Conservation (phyloP, 2,888 invertebrate genomes). For the Hydriomena furcata region DNA sequence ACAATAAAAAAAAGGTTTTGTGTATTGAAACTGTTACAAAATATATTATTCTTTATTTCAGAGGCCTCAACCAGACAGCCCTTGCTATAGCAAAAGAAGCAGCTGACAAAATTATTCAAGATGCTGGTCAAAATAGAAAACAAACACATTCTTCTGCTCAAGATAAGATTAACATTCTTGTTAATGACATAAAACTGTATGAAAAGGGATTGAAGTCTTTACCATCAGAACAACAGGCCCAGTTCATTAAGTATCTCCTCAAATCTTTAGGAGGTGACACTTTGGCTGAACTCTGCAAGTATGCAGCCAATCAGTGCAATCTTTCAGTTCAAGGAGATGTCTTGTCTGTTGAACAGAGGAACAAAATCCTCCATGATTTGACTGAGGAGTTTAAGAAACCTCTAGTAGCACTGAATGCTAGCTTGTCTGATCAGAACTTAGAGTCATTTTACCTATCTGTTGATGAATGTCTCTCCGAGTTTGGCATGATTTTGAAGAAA, state of each 20-base stretch:
- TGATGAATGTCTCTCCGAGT: conserved; percentile 87
- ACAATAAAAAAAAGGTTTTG: no score
- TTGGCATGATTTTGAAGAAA: conserved; percentile 93
- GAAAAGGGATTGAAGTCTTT: conserved; percentile 90
- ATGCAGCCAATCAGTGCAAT: conserved; percentile 90
- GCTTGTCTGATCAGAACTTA: conserved; percentile 86
- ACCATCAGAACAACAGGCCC: conserved; percentile 85
- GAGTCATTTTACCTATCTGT: conserved; percentile 91
- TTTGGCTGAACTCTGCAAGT: conserved; percentile 89
- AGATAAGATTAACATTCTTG: conserved; percentile 90
- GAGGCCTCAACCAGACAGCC: conserved; percentile 86
- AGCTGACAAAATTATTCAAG: conserved; percentile 89
- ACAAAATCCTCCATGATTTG: conserved; percentile 87
- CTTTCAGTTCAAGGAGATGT: conserved; percentile 84
- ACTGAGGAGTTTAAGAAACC: conserved; percentile 87
- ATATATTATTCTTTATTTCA: conserved; percentile 50
- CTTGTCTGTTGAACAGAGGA: conserved; percentile 86
- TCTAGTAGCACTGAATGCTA: conserved; percentile 86
- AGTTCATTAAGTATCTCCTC: conserved; percentile 91
- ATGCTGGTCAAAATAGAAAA: conserved; percentile 86
- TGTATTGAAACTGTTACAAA: neutral
- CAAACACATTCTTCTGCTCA: conserved; percentile 92
- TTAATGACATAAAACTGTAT: conserved; percentile 90
- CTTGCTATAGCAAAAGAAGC: conserved; percentile 87
- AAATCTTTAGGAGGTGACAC: conserved; percentile 93